These are phyloP conservation scores for Nephrotoma flavescens DNA, from an alignment of 2,888 invertebrate species.

Conservation along the genomic window DNA sequence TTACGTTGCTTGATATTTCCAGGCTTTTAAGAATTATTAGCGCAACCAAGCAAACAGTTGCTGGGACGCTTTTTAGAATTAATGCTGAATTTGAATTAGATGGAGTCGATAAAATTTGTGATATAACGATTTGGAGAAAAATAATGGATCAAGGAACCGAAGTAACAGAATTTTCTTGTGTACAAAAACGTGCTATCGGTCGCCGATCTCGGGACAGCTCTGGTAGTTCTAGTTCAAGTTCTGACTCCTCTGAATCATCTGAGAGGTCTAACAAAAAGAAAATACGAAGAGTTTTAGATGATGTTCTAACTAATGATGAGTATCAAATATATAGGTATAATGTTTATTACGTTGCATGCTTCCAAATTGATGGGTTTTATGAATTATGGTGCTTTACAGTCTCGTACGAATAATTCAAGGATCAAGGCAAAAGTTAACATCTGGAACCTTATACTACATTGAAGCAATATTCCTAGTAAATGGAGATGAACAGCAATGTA, in stretches of 20 bases:
- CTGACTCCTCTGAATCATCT: background rate
- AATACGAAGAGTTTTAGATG: background rate
- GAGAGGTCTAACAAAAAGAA: background rate
- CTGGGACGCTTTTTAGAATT: constrained; percentile 41
- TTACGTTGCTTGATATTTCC: no score
- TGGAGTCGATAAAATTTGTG: constrained; percentile 20
- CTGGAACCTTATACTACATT: background rate
- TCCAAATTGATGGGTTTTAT: background rate
- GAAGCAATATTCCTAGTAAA: background rate
- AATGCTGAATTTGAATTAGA: constrained; percentile 41
- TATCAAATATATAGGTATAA: background rate
- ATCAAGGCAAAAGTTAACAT: background rate
- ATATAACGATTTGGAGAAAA: constrained; percentile 36
- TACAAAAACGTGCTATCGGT: background rate
- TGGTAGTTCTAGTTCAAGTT: background rate
- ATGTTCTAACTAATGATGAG: background rate
- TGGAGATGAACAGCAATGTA: background rate
- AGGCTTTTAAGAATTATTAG: constrained; percentile 30
- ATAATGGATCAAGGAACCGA: background rate
- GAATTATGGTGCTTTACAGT: background rate
- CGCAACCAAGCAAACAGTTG: constrained; percentile 36
- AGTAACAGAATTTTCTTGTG: background rate
- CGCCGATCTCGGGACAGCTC: background rate
- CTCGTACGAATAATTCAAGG: background rate
- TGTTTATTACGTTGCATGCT: background rate